Percentiles rank a stretch among this genome's conserved stretches.
Evolutionary conservation across 1,140 invertebrate species (phyloP).

Genomic region (Papilio xuthus): DNA sequence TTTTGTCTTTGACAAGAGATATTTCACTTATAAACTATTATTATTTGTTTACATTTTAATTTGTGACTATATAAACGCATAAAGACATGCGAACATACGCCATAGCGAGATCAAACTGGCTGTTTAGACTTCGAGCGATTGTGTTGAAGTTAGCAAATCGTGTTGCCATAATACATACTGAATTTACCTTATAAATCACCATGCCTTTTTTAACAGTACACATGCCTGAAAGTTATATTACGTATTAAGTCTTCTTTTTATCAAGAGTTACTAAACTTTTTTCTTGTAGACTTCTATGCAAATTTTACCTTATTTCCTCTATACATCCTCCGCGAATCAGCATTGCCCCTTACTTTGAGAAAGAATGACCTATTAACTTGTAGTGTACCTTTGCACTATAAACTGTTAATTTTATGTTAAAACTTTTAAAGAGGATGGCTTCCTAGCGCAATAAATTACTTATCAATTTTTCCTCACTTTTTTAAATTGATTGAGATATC

Average conservation of each 20-base stretch:
- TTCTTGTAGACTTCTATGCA: too few relatives aligned
- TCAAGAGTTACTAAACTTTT: too few relatives aligned
- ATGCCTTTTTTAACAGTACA: too few relatives aligned
- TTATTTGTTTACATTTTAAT: conserved; percentile 73
- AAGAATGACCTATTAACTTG: too few relatives aligned
- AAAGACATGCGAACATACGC: conserved; percentile 34
- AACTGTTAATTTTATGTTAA: neutral
- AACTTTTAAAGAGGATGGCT: neutral
- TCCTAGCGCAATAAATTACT: neutral
- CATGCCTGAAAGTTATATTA: too few relatives aligned
- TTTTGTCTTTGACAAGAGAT: conserved; percentile 47
- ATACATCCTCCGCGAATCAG: too few relatives aligned
- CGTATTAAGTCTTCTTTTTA: too few relatives aligned
- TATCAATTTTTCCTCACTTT: too few relatives aligned
- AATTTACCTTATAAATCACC: neutral
- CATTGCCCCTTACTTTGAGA: too few relatives aligned
- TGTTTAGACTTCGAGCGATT: conserved; percentile 25
- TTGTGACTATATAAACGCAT: neutral
- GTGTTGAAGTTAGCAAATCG: conserved; percentile 5
- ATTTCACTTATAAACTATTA: conserved; percentile 55
- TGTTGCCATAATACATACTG: neutral
- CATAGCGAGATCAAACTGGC: conserved; percentile 46
- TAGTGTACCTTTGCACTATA: neutral
- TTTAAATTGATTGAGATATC: too few relatives aligned
- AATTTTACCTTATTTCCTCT: too few relatives aligned